Evolutionary conservation across 2,113 vertebrate species (phyloP).

Genomic region (Bucco capensis): DNA sequence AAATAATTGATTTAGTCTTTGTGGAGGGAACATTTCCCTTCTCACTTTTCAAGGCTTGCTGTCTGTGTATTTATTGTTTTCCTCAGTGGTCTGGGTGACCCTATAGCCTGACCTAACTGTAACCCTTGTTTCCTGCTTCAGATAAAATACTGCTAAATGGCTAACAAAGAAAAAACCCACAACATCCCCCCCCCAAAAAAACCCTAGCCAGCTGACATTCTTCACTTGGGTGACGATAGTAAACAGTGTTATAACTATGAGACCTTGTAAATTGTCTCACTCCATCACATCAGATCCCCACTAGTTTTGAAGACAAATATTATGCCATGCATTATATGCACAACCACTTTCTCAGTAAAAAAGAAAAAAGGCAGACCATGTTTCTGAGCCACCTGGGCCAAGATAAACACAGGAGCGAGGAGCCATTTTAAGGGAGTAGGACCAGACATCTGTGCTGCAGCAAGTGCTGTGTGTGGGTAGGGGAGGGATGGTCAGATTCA

Average conservation of each 20-base stretch:
- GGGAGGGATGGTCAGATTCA: not conserved
- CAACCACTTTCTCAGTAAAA: not conserved
- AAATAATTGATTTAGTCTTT: not conserved
- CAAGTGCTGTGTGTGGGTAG: not conserved
- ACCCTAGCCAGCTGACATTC: constrained; percentile 14
- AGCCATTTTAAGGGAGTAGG: not conserved
- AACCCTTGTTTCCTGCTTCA: constrained; percentile 3
- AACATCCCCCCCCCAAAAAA: not conserved
- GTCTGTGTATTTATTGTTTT: not conserved
- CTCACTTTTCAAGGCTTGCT: not conserved
- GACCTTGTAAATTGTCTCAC: not conserved
- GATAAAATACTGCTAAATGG: constrained; percentile 15
- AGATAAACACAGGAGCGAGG: not conserved
- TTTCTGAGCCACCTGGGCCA: not conserved
- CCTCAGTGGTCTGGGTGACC: not conserved
- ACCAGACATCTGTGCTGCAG: not conserved
- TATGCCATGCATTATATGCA: not conserved
- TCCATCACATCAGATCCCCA: not conserved
- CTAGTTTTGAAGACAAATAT: not conserved
- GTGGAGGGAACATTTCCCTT: not conserved
- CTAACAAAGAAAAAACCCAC: not conserved
- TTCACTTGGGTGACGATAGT: not conserved
- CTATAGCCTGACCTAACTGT: not conserved
- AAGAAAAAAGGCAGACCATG: not conserved
- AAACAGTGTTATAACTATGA: not conserved